Percentiles rank a stretch among this genome's conserved stretches.
phyloP scores from a whole-genome alignment of 2,888 invertebrate genomes.

The Polia nebulosa region DNA sequence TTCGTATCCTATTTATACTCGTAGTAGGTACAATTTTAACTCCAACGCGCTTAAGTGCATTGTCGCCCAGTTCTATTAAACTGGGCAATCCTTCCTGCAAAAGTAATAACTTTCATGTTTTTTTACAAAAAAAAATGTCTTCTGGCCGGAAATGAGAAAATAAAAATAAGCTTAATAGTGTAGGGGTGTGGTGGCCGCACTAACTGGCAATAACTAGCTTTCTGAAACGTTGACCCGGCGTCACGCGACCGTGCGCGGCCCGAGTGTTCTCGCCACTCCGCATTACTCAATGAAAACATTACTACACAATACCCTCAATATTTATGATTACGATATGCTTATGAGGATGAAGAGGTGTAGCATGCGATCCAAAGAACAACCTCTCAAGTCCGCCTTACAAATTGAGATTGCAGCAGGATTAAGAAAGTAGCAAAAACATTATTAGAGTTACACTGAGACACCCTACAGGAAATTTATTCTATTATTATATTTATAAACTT shows the following conservation, averaged over 20 bases:
- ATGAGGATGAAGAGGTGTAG: background rate
- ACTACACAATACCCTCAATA: conserved; percentile 35
- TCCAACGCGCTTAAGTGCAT: background rate
- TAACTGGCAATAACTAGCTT: conserved; percentile 13
- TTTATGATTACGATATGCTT: conserved; percentile 23
- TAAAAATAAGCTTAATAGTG: conserved; percentile 15
- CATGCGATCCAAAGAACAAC: conserved; percentile 32
- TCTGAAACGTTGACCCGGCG: background rate
- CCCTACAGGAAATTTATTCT: too few relatives aligned
- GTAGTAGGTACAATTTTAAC: background rate
- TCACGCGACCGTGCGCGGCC: conserved; percentile 35
- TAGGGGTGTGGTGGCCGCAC: background rate
- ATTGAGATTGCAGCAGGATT: background rate
- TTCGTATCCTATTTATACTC: too few relatives aligned
- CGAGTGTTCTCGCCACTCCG: too few relatives aligned
- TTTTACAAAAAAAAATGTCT: background rate
- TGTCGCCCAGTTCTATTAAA: background rate
- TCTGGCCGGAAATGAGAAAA: conserved; percentile 26
- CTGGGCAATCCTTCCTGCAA: background rate
- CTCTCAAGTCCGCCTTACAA: background rate
- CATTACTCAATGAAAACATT: conserved; percentile 14
- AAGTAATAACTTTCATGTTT: background rate
- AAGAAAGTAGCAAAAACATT: conserved; percentile 9
- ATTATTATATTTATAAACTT: too few relatives aligned
- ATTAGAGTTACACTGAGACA: background rate